Conservation (phyloP, 2,797 vertebrate genomes). For the Sebastes steindachneri region DNA sequence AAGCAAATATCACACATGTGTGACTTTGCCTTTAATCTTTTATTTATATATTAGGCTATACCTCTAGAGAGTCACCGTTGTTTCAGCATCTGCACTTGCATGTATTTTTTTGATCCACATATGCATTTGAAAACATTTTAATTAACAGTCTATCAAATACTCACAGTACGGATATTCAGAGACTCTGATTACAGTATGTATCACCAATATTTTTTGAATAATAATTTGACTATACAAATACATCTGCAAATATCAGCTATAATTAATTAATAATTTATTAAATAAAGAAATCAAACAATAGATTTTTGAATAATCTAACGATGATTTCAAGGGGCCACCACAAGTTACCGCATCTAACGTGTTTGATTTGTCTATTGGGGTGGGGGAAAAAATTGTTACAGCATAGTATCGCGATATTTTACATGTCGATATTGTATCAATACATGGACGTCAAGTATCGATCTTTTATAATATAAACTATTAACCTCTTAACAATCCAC, state of each 20-base stretch:
- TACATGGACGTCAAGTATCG: too few species aligned
- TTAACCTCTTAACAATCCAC: too few species aligned
- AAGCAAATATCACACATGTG: neutral
- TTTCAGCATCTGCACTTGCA: neutral
- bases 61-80: neutral
- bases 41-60: neutral
- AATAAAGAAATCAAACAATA: neutral
- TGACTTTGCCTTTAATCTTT: neutral
- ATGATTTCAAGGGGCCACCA: neutral
- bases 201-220: neutral
- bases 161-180: neutral
- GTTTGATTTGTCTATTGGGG: neutral
- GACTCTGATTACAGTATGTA: neutral
- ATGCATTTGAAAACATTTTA: neutral
- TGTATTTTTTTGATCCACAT: neutral
- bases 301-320: neutral
- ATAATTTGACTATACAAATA: neutral
- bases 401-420: too few species aligned
- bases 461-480: too few species aligned
- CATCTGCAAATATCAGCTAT: neutral
- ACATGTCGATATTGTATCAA: too few species aligned
- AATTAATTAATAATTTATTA: neutral
- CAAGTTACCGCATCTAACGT: neutral
- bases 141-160: neutral
- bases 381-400: too few species aligned